phyloP scores from a whole-genome alignment of 2,888 invertebrate species.

The Melanophora roralis region DNA sequence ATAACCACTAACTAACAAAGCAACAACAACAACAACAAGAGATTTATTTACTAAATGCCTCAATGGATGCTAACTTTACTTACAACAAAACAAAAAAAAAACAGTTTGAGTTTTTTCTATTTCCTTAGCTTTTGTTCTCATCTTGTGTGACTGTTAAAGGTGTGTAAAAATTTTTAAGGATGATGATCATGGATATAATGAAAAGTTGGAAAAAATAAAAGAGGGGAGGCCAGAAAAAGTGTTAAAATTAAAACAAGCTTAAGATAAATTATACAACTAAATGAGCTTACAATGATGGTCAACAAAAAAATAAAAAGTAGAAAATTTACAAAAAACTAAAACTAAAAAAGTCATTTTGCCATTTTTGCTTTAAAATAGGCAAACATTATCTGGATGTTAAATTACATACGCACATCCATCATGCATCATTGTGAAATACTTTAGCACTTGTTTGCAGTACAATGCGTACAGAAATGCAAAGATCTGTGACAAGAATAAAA shows the following conservation, averaged over 20 bases:
- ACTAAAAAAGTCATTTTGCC: constrained; percentile 28
- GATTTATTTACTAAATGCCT: constrained; percentile 55
- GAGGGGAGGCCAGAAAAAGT: constrained; percentile 57
- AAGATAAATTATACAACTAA: constrained; percentile 69
- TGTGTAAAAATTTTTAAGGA: constrained; percentile 56
- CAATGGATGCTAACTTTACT: constrained; percentile 49
- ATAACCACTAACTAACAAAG: constrained; percentile 25
- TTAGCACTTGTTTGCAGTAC: constrained; percentile 4
- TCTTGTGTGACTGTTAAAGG: constrained; percentile 33
- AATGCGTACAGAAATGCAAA: constrained; percentile 32
- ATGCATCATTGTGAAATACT: constrained; percentile 5
- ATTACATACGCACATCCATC: neutral
- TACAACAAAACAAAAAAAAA: constrained; percentile 27
- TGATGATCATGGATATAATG: constrained; percentile 54
- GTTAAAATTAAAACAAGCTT: constrained; percentile 68
- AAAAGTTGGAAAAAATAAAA: constrained; percentile 14
- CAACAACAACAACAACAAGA: constrained; percentile 12
- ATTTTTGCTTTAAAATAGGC: constrained; percentile 16
- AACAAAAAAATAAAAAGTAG: constrained; percentile 8
- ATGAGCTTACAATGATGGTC: constrained; percentile 63
- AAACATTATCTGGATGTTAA: neutral
- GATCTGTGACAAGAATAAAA: neutral
- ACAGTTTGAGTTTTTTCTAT: neutral
- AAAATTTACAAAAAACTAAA: neutral
- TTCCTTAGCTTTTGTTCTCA: constrained; percentile 18